Conservation (phyloP, 2,797 vertebrate species). For the Eospalax fontanierii region DNA sequence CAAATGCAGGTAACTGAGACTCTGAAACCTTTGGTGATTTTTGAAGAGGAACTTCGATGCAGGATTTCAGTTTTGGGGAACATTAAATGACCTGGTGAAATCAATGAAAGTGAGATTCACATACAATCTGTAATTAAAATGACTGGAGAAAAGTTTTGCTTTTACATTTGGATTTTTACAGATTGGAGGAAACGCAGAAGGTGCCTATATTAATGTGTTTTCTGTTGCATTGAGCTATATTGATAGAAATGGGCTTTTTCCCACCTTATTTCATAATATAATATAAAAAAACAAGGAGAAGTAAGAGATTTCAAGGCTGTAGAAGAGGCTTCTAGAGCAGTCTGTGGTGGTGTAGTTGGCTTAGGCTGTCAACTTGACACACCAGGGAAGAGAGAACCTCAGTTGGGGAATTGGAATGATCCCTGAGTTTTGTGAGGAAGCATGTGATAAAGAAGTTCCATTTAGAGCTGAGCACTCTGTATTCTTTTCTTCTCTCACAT, state of each 20-base stretch:
- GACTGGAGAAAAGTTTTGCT: slow-evolving; percentile 88
- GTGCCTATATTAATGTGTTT: slow-evolving; percentile 78
- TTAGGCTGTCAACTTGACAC: too few species aligned
- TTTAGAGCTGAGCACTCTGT: too few species aligned
- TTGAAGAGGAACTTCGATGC: neutral
- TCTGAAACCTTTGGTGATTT: neutral
- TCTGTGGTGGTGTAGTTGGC: too few species aligned
- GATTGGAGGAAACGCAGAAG: slow-evolving; percentile 93
- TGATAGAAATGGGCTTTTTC: neutral
- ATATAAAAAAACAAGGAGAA: neutral
- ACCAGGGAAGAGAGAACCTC: too few species aligned
- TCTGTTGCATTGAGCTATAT: neutral
- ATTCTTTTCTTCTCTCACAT: too few species aligned
- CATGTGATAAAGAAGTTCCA: too few species aligned
- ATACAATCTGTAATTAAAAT: slow-evolving; percentile 92
- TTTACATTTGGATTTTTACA: neutral
- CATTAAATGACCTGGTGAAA: neutral
- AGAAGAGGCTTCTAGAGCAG: neutral
- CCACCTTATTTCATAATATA: too few species aligned
- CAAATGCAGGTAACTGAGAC: neutral
- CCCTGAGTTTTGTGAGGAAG: too few species aligned
- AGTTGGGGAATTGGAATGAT: too few species aligned
- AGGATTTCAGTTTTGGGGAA: neutral
- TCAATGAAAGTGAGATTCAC: slow-evolving; percentile 89
- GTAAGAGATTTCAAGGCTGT: neutral